Evolutionary conservation across 2,888 invertebrate species (phyloP), one percentile per base, ranked within the genome.

Genomic region (Hydraecia micacea): DNA sequence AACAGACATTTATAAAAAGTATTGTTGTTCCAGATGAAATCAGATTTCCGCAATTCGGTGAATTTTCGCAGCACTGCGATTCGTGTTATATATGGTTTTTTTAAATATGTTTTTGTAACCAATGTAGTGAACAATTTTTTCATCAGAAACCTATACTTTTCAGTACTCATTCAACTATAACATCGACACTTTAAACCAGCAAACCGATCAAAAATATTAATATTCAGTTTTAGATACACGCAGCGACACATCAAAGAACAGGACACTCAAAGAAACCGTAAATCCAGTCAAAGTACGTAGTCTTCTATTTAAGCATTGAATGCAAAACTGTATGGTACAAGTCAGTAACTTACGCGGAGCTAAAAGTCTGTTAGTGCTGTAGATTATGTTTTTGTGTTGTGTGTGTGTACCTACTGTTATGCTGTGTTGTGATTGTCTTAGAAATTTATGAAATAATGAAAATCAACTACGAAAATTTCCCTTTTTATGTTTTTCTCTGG

Each of bases 251-350:
- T 87, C 86, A 77, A 84, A 87, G 82, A 67, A 69, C 60, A 73
- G 80, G 79, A 84, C 66, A 80, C 86, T 88, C 85, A 85, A 83
- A 88, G 83, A 75, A 84, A 86, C 75, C 79, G 83, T 88, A 88
- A 89, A 86, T 83, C 73, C 83, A 75, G 81, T 68, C 78, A 84
- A 86, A 83, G 86, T 80, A 88, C 77, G 75, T 83, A 77, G 85
- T 83, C 84, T 84, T 80, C 80, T 76, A 84, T 89, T 87, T 88
- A 84, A 75, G 80, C 68, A 86, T 81, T 82, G 84, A 80, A 87
- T 86, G 83, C 80, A 82, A 80, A 77, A 79, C 55, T 79, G 49
- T 68, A 49, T 68, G 70, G 84, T 70, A 21, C 70, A 86, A 83
- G 74, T 28, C 5, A 72, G 0, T 0, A 75, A 25, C 79, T 78